These are phyloP conservation scores for Cyclophora albipunctata DNA, from an alignment of 2,888 invertebrate species.

Conservation along the genomic window DNA sequence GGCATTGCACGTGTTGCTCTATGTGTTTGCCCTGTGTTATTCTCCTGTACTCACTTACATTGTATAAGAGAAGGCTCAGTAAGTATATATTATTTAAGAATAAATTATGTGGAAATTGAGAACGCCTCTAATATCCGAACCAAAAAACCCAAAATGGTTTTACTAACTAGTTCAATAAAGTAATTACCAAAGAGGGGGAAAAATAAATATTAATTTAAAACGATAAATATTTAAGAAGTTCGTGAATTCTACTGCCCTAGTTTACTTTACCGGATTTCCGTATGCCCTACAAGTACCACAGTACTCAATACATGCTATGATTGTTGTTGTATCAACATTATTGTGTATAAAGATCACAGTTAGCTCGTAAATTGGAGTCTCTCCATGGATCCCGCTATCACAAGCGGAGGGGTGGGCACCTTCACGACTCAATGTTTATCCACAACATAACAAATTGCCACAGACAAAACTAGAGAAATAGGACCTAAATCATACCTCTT, in stretches of 20 bases:
- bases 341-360: slow-evolving; percentile 48
- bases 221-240: too few species aligned
- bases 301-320: background rate
- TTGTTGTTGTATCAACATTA: background rate
- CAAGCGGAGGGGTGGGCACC: slow-evolving; percentile 49
- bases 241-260: background rate
- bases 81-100: too few species aligned
- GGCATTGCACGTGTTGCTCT: slow-evolving; percentile 41
- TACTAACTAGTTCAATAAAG: too few species aligned
- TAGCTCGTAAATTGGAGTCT: slow-evolving; percentile 58
- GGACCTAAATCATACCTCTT: slow-evolving; percentile 39
- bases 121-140: too few species aligned
- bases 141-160: too few species aligned
- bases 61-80: too few species aligned
- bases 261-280: background rate
- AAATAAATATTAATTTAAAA: too few species aligned
- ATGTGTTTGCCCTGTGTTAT: slow-evolving; percentile 20
- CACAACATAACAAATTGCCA: slow-evolving; percentile 61
- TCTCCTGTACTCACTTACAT: too few species aligned
- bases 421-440: slow-evolving; percentile 70
- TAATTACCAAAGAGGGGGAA: too few species aligned
- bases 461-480: slow-evolving; percentile 47
- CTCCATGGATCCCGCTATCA: slow-evolving; percentile 53
- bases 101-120: too few species aligned
- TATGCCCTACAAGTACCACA: background rate